Evolutionary conservation across 2,888 invertebrate species (phyloP), one percentile per base, ranked within the genome.

Genomic region (Drosophila buzzatii): DNA sequence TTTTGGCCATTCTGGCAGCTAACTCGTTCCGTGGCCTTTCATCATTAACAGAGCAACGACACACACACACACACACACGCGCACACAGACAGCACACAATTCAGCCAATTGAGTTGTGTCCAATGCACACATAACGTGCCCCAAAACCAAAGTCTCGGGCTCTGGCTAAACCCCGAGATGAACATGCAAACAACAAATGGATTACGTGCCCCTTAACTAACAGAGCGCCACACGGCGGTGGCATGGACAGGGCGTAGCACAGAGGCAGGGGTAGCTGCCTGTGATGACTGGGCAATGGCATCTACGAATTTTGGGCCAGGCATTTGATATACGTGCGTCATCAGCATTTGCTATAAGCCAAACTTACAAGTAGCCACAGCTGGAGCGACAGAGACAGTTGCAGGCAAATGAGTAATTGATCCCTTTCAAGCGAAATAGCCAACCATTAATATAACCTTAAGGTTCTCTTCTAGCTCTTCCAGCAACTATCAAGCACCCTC

Each of bases 141-240:
- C 60, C 45, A 56, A 27, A 37, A 63, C 55, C 55, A 33, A 45
- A 51, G 49, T 45, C 53, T 47, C 42, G 70, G 51, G 31, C n/a
- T 59, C 37, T 35, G 55, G 70, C 55, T 61, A 58, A 60, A 52
- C 60, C 65, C 79, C 73, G 68, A 76, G 84, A 81, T 73, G 78
- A 68, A 70, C 76, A 76, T 74, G 70, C 85, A 85, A 84, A 89
- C 85, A 84, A 73, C 82, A 89, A 85, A 86, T 85, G 89, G 89
- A 75, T 84, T 81, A 85, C 85, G 82, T 85, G 85, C 81, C 71
- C 70, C 73, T 68, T 72, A 73, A 80, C 83, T 66, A 82, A 79
- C 78, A 55, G 56, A 57, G 79, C 62, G 42, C 47, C 71, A 63
- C 45, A 41, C 75, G 64, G 58, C 33, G 39, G 3, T 35, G n/a